phyloP scores from a whole-genome alignment of 1,140 invertebrate genomes.

The Cotesia typhae region DNA sequence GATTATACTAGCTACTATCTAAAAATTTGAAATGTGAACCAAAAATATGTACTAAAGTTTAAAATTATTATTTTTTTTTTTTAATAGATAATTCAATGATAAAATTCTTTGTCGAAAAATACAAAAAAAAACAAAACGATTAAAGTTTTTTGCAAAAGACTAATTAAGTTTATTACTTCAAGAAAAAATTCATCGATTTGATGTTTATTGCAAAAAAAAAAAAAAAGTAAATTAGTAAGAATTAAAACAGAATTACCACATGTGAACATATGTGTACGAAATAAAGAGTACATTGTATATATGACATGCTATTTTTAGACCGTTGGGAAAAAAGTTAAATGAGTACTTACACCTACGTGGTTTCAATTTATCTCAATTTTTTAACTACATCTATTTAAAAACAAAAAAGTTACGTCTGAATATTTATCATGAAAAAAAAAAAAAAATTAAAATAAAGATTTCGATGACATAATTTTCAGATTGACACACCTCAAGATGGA shows the following conservation, averaged over 20 bases:
- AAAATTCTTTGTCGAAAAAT: no score
- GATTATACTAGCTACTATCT: no score
- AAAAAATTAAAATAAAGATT: slow-evolving; percentile 13
- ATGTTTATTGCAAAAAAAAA: no score
- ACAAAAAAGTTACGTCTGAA: neutral
- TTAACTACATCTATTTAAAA: neutral
- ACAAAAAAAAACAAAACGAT: no score
- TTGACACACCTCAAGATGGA: slow-evolving; percentile 56
- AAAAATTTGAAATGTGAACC: no score
- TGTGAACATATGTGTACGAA: slow-evolving; percentile 43
- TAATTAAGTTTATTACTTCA: no score
- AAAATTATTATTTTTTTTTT: no score
- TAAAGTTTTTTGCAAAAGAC: no score
- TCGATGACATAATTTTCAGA: slow-evolving; percentile 52
- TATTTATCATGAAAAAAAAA: slow-evolving; percentile 3
- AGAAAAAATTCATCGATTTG: no score
- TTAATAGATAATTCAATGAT: no score
- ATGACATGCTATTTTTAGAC: slow-evolving; percentile 57
- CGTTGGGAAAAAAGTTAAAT: slow-evolving; percentile 50
- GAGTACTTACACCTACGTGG: slow-evolving; percentile 34
- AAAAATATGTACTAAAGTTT: no score
- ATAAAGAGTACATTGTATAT: slow-evolving; percentile 39
- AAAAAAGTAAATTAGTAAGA: slow-evolving; percentile 9
- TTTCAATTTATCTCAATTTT: slow-evolving; percentile 1
- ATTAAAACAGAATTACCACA: slow-evolving; percentile 35